Base-by-base conservation (phyloP, 2,113 vertebrate genomes). In the Pseudopipra pipra region DNA sequence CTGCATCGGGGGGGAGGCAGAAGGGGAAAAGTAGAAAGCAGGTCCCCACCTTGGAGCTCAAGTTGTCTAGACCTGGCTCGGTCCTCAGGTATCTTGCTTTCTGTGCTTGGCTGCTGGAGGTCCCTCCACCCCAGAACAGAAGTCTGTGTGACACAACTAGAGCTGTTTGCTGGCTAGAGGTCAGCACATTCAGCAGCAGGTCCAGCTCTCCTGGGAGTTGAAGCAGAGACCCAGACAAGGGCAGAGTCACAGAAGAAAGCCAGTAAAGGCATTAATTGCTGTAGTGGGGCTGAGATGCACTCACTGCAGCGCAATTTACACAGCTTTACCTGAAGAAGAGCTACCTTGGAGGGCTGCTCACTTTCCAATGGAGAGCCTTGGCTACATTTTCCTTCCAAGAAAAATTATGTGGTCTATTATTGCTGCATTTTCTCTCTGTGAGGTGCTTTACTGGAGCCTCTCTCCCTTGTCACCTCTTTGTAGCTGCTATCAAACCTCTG, bases 1-100 rank as follows among this genome's bases (percentile, higher is more conserved):
- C 58, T 44, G 27, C 49, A 2, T 11, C 3, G 18, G 1, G 3
- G 39, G 23, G 6, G 7, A 3, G 7, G 3, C 17, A 14, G 12
- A 47, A 33, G 25, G 27, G 8, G 12, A 47, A 58, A 47, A 27
- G 41, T 22, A 27, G 18, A 63, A 70, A 49, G n/a, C 13, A 27
- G 33, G 18, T 43, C 23, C 17, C 15, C 10, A 4, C 22, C 17
- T 20, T 25, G 52, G 30, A 56, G 35, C 13, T 52, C 24, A 7
- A 5, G 21, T n/a, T 49, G 59, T 24, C 65, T 3, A 4, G 37
- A 58, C 15, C n/a, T 70, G 41, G 51, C 80, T 78, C 33, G 25
- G 43, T 18, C 33, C 30, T 27, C 39, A 2, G 14, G 25, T 23
- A 5, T 54, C 46, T 70, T 31, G 33, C 18, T 61, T 49, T 61